A percentile compares a stretch with the other conserved stretches of the same genome.
Evolutionary conservation across 1,140 invertebrate genomes (phyloP).

Genomic region (Lepidurus packardi): DNA sequence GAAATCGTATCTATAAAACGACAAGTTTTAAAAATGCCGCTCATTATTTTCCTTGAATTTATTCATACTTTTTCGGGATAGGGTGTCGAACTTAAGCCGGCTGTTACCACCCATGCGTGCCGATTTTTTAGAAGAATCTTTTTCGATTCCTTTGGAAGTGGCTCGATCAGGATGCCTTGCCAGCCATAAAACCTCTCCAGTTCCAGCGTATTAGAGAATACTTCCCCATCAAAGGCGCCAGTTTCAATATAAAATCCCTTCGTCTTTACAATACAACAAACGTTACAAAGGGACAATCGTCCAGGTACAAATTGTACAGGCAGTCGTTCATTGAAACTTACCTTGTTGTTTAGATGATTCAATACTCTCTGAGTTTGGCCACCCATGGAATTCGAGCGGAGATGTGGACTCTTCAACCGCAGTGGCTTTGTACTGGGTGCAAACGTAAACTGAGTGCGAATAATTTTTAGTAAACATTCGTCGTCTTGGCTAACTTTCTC

Average conservation of each 20-base stretch:
- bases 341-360: neutral
- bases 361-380: neutral
- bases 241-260: conserved; percentile 49
- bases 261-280: neutral
- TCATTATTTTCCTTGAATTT: neutral
- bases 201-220: conserved; percentile 41
- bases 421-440: neutral
- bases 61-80: conserved; percentile 16
- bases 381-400: neutral
- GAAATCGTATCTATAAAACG: neutral
- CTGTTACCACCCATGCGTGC: conserved; percentile 37
- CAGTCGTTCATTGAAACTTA: neutral
- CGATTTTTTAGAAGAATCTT: conserved; percentile 37
- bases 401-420: neutral
- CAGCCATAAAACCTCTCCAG: conserved; percentile 63
- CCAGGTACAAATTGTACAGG: too few relatives aligned
- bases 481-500: conserved; percentile 11
- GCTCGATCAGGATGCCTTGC: conserved; percentile 66
- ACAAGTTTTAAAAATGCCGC: neutral
- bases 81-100: conserved; percentile 34
- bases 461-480: conserved; percentile 4
- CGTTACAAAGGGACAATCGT: neutral
- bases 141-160: conserved; percentile 53
- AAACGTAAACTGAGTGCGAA: neutral
- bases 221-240: conserved; percentile 48